phyloP scores from a whole-genome alignment of 2,888 invertebrate genomes.

The Cryptus viduatorius region DNA sequence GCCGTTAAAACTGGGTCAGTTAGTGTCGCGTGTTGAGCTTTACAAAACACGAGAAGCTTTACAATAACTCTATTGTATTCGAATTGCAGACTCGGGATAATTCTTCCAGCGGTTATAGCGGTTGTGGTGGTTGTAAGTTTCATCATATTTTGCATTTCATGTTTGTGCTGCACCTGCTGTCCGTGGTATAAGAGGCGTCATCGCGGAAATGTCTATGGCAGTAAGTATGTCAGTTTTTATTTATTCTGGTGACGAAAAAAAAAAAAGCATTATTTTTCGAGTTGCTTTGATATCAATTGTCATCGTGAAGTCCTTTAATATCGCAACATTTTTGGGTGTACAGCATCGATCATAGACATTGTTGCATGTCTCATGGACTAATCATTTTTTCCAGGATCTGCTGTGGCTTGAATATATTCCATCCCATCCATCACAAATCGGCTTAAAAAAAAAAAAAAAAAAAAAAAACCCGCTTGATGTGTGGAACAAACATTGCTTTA shows the following conservation, averaged over 20 bases:
- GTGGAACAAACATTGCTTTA: slow-evolving; percentile 47
- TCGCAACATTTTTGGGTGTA: slow-evolving; percentile 18
- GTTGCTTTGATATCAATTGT: not conserved
- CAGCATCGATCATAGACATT: slow-evolving; percentile 3
- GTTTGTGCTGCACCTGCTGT: slow-evolving; percentile 81
- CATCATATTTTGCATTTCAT: slow-evolving; percentile 76
- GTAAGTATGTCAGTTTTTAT: slow-evolving; percentile 74
- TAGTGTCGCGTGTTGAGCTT: not conserved
- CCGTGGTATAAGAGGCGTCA: slow-evolving; percentile 81
- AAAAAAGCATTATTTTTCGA: not conserved
- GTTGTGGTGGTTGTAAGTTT: slow-evolving; percentile 68
- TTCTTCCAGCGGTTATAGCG: slow-evolving; percentile 66
- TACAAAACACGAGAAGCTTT: not conserved
- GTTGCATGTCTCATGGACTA: slow-evolving; percentile 56
- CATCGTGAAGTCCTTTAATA: not conserved
- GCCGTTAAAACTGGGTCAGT: slow-evolving; percentile 70
- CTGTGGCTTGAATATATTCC: slow-evolving; percentile 73
- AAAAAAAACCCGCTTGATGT: slow-evolving; percentile 61
- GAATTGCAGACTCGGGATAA: slow-evolving; percentile 72
- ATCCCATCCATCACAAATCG: slow-evolving; percentile 63
- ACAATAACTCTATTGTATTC: slow-evolving; percentile 5
- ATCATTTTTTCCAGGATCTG: slow-evolving; percentile 78
- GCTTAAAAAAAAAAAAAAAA: slow-evolving; percentile 29
- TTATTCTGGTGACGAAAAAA: not conserved
- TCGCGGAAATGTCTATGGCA: slow-evolving; percentile 80